A percentile compares a stretch with the other conserved stretches of the same genome.
phyloP scores from a whole-genome alignment of 2,888 invertebrate genomes.

The Drosophila prostipennis region DNA sequence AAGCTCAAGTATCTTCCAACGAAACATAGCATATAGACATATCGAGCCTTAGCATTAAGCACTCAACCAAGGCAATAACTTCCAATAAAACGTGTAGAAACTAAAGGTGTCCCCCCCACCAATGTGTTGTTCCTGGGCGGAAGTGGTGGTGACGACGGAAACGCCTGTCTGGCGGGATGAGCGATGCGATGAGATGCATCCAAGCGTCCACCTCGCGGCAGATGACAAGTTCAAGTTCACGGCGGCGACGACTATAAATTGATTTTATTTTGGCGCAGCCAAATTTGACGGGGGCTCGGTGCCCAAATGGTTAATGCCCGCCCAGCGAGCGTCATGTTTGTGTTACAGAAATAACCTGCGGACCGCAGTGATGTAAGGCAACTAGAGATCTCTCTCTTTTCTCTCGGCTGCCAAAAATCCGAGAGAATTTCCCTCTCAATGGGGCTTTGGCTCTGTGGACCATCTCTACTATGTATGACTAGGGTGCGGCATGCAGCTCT shows the following conservation, averaged over 20 bases:
- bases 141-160: constrained; percentile 49
- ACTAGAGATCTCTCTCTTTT: neutral
- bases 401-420: constrained; percentile 22
- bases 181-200: constrained; percentile 12
- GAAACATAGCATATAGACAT: constrained; percentile 71
- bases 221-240: constrained; percentile 83
- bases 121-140: constrained; percentile 21
- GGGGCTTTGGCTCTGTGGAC: no score
- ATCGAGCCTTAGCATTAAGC: constrained; percentile 70
- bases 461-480: neutral
- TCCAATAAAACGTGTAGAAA: constrained; percentile 66
- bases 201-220: constrained; percentile 7
- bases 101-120: neutral
- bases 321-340: constrained; percentile 51
- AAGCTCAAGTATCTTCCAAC: constrained; percentile 72
- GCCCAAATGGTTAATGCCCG: constrained; percentile 37
- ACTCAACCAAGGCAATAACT: constrained; percentile 50
- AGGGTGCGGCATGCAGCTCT: constrained; percentile 17
- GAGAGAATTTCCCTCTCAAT: constrained; percentile 2
- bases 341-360: constrained; percentile 58
- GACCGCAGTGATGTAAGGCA: constrained; percentile 44
- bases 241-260: constrained; percentile 61
- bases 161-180: constrained; percentile 44
- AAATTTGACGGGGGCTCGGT: constrained; percentile 39
- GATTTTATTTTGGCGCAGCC: constrained; percentile 69